Evolutionary conservation across 2,797 vertebrate species (phyloP).

Genomic region (Lithobates sylvaticus): DNA sequence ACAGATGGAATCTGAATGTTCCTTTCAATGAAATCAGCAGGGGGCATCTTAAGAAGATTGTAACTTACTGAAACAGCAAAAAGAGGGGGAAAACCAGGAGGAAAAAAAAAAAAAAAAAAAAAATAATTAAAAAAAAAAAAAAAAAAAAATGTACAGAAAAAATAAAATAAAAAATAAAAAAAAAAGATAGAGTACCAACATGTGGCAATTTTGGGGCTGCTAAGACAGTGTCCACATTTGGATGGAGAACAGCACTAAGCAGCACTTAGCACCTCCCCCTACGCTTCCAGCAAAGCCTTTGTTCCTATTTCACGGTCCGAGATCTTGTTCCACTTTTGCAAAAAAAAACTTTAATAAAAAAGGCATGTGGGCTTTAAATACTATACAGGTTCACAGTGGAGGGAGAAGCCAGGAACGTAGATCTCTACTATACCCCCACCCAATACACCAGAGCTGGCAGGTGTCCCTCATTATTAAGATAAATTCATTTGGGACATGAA

Average conservation of each 20-base stretch:
- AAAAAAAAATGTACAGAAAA: constrained; percentile 31
- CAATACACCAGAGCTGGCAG: not conserved
- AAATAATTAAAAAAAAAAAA: constrained; percentile 71
- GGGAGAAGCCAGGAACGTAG: not conserved
- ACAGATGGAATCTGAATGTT: constrained; percentile 68
- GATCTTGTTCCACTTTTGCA: constrained; percentile 8
- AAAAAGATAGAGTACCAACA: constrained; percentile 68
- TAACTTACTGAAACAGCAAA: constrained; percentile 72
- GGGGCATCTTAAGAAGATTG: constrained; percentile 69
- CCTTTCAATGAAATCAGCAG: constrained; percentile 68
- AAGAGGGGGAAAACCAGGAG: constrained; percentile 58
- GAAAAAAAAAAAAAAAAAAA: not conserved
- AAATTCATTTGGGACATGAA: constrained; percentile 23
- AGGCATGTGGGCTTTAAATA: not conserved
- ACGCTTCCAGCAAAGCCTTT: constrained; percentile 20
- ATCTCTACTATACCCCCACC: not conserved
- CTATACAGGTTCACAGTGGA: not conserved
- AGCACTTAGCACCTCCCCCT: not conserved
- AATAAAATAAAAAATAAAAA: constrained; percentile 72
- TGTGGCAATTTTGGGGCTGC: constrained; percentile 13
- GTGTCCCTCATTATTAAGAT: constrained; percentile 21
- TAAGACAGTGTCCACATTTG: not conserved
- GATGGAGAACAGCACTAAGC: not conserved
- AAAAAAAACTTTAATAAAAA: not conserved
- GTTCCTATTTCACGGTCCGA: constrained; percentile 25